A percentile compares a stretch with the other conserved stretches of the same genome.
Evolutionary conservation across 2,888 invertebrate genomes (phyloP).

Genomic region (Epinotia nisella): DNA sequence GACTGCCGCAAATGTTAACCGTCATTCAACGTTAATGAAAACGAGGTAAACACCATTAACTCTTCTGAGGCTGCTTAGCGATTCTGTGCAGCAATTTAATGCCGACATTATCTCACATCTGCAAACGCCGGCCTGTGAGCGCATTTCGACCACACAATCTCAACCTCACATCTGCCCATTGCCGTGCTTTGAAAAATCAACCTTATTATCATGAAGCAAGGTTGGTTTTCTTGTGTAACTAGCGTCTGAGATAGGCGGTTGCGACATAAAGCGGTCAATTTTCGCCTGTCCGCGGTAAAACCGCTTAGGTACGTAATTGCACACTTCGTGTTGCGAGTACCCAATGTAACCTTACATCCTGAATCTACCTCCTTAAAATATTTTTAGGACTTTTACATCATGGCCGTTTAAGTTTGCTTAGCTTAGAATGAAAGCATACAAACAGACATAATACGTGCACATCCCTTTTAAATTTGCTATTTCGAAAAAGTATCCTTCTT

Average conservation of each 20-base stretch:
- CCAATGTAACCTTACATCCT: not conserved
- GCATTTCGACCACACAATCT: conserved; percentile 7
- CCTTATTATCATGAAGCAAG: not conserved
- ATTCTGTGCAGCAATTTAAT: conserved; percentile 13
- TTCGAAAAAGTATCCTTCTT: too few species aligned
- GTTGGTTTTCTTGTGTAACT: not conserved
- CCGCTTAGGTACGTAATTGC: conserved; percentile 11
- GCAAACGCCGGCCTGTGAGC: conserved; percentile 2
- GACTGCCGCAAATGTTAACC: not conserved
- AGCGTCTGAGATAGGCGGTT: not conserved
- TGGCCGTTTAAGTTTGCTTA: too few species aligned
- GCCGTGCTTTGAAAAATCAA: conserved; percentile 5
- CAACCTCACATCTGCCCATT: not conserved
- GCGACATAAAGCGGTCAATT: not conserved
- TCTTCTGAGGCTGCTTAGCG: not conserved
- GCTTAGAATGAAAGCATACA: too few species aligned
- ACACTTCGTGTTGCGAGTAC: not conserved
- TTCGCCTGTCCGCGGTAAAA: conserved; percentile 5
- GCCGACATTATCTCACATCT: conserved; percentile 19
- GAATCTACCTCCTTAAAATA: not conserved
- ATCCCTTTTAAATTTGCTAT: too few species aligned
- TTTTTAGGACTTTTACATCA: not conserved
- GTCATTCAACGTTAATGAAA: not conserved
- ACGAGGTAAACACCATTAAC: conserved; percentile 22
- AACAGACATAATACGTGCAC: too few species aligned